Conservation (phyloP, 2,113 vertebrate genomes). For the Todiramphus chloris region DNA sequence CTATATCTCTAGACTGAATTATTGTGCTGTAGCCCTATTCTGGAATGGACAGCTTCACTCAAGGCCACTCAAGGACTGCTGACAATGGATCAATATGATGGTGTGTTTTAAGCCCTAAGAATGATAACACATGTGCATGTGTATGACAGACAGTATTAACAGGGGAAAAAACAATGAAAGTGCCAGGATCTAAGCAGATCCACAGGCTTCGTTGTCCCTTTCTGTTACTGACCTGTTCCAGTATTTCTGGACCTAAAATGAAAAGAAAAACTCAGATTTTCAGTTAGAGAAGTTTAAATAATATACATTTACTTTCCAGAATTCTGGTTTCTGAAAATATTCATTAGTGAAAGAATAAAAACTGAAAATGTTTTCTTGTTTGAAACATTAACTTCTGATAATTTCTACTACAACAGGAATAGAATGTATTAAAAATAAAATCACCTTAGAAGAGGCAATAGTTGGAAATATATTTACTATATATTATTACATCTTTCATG, state of each 20-base stretch:
- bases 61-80: neutral
- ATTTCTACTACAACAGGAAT: neutral
- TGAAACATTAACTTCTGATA: neutral
- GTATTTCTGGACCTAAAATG: neutral
- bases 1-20: neutral
- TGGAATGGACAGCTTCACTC: neutral
- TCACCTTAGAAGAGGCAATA: neutral
- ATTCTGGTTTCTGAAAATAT: neutral
- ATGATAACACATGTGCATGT: rapidly evolving
- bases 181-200: neutral
- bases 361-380: neutral
- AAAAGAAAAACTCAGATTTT: neutral
- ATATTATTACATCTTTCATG: neutral
- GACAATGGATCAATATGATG: neutral
- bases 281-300: neutral
- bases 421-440: neutral
- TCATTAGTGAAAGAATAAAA: neutral
- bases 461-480: neutral
- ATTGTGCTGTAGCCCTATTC: neutral
- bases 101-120: neutral
- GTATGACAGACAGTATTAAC: neutral
- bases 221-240: neutral
- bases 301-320: neutral
- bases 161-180: neutral
- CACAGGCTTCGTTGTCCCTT: neutral